Base-by-base conservation (phyloP, 2,113 vertebrate species). In the Nesoenas mayeri region DNA sequence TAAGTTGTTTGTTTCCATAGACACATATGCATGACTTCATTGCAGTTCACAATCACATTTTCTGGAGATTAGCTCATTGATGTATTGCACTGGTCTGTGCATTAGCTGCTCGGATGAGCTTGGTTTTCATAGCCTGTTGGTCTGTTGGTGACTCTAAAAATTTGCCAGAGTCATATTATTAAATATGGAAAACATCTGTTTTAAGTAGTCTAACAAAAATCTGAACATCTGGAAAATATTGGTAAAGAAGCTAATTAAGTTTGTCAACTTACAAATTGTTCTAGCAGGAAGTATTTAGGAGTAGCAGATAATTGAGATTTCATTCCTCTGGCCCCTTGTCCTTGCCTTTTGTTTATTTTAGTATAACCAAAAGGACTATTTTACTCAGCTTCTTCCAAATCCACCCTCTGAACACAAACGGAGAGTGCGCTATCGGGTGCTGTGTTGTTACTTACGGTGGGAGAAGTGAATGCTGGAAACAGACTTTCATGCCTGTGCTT, bases 181-280 rank as follows among this genome's bases (percentile, higher is more conserved):
- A 98, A 96, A 93, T 95, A 94, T 86, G 92, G 95, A 95, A 97
- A 97, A 96, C 97, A 98, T 98, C 96, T 98, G 97, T 69, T 72
- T 87, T 71, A 48, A 86, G 90, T 18, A 92, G 83, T 61, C 93
- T 54, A 77, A 89, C 93, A 95, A 95, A 95, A 97, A 82, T 85
- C 74, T 36, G 78, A 91, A 97, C 97, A 98, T 98, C 97, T 98
- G 98, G 97, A 97, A 98, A 97, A 97, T 97, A 98, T 97, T 98
- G 97, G 89, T 97, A 92, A 95, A 96, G 97, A 97, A 96, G 91
- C 50, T 97, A 97, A 98, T 98, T 94, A 98, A 97, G 93, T 94
- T 96, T 97, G 97, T 97, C 97, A 98, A 97, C 85, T 97, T 95
- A 98, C 97, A 98, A 98, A 98, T 98, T 97, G 96, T 96, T 96